Evolutionary conservation across 2,888 invertebrate genomes (phyloP), one percentile per base, ranked within the genome.

Genomic region (Lithodes maja): DNA sequence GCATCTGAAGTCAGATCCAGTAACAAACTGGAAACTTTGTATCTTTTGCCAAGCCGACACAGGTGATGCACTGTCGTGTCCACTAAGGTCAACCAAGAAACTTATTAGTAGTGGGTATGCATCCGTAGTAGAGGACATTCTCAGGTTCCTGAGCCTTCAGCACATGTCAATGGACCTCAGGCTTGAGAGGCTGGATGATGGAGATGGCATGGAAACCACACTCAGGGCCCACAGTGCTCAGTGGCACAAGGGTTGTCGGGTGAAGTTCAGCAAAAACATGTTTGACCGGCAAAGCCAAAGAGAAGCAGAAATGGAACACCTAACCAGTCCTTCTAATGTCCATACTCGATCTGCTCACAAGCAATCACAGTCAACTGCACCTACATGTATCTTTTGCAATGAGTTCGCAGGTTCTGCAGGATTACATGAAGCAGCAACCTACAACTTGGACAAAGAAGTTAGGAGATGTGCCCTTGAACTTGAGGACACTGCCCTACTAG

Each of bases 171-270:
- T 33, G 33, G 33, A 33, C 33, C 33, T 33, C 33, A 33, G 33
- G 33, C 33, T 33, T 33, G 0, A 33, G 33, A 33, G 33, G 33
- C 33, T 33, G 0, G 33, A 7, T 68, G 9, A 68, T 77, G 33
- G 15, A 33, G 17, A 77, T 77, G n/a, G 15, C 33, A 12, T n/a
- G 17, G 33, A 33, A 77, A 33, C 33, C 77, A 77, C n/a, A 77
- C 77, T 77, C 33, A n/a, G 9, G 77, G 17, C 77, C 77, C 9
- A 77, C 68, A 68, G 68, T 68, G 68, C 68, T 68, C 68, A 68
- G 68, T 68, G 68, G 68, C 68, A 68, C 15, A 68, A 7, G 68
- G 15, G 15, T 7, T 68, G 68, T 15, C 68, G 68, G 15, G 9
- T 68, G 9, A 68, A 68, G 15, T 12, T 12, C 7, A 68, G 15